Evolutionary conservation across 2,113 vertebrate species (phyloP).

Genomic region (Pelecanus crispus): DNA sequence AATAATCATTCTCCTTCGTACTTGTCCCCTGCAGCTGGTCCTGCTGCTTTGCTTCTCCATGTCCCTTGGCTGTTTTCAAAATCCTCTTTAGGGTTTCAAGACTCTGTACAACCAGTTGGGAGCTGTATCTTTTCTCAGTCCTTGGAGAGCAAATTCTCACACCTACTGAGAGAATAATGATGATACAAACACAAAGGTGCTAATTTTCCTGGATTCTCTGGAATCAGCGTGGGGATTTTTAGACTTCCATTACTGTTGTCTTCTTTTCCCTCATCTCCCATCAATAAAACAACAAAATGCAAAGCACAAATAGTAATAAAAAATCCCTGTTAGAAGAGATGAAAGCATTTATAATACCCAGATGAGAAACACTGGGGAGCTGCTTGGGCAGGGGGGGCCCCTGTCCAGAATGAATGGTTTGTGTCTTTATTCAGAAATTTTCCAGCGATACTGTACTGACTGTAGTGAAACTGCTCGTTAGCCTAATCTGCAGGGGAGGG

Average conservation of each 20-base stretch:
- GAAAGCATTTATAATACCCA: neutral
- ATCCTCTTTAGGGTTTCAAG: neutral
- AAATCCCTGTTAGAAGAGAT: neutral
- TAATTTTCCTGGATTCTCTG: neutral
- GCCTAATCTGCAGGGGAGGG: neutral
- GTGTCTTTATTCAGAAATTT: neutral
- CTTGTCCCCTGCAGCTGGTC: neutral
- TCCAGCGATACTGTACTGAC: neutral
- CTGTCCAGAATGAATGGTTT: neutral
- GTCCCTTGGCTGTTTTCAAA: neutral
- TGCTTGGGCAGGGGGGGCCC: neutral
- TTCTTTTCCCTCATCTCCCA: neutral
- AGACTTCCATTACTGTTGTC: neutral
- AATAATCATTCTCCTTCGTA: neutral
- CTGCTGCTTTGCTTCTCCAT: neutral
- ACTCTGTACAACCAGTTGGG: neutral
- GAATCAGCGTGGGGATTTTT: neutral
- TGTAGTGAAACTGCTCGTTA: neutral
- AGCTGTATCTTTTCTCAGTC: neutral
- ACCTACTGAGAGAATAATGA: neutral
- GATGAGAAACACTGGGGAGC: neutral
- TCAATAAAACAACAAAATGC: neutral
- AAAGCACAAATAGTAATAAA: neutral
- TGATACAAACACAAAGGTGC: neutral
- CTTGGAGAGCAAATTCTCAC: neutral